Conservation (phyloP, 2,797 vertebrate genomes). For the Parauchenoglanis ngamensis region DNA sequence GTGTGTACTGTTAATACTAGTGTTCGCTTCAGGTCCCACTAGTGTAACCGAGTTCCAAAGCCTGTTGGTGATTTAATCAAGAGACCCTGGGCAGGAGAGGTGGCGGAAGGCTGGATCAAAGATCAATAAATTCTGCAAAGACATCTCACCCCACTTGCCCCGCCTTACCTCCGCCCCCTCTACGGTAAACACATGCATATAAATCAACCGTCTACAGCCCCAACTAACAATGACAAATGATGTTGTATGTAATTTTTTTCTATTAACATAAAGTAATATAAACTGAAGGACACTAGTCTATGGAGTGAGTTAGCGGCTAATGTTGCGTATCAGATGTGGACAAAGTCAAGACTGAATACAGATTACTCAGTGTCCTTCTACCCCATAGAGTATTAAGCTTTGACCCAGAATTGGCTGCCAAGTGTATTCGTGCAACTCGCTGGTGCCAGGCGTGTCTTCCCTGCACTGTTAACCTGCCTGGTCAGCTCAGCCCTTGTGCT, state of each 20-base stretch:
- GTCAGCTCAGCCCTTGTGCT: constrained; percentile 56
- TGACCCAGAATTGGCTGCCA: constrained; percentile 90
- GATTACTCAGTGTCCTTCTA: constrained; percentile 99
- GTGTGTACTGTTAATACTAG: not conserved
- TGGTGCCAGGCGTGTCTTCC: constrained; percentile 82
- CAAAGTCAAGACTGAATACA: constrained; percentile 99
- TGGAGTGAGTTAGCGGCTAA: constrained; percentile 99
- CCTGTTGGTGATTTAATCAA: constrained; percentile 49
- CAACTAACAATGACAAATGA: constrained; percentile 99
- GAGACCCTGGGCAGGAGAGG: constrained; percentile 24
- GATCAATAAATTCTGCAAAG: constrained; percentile 78
- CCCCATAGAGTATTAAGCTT: constrained; percentile 88
- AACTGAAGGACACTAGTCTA: constrained; percentile 99
- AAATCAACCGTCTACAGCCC: constrained; percentile 90
- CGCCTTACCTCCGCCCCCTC: constrained; percentile 73
- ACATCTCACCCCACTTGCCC: constrained; percentile 46
- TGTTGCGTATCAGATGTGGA: constrained; percentile 99
- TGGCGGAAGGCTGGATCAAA: constrained; percentile 54
- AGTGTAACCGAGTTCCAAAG: constrained; percentile 19
- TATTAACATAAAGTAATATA: constrained; percentile 99
- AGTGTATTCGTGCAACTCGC: constrained; percentile 87
- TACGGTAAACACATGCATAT: constrained; percentile 99
- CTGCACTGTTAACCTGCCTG: constrained; percentile 89
- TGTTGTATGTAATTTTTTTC: constrained; percentile 99
- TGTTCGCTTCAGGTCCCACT: not conserved